These are phyloP conservation scores for Enteromius unitaeniatus DNA, from an alignment of 2,797 vertebrate species.

Conservation along the genomic window DNA sequence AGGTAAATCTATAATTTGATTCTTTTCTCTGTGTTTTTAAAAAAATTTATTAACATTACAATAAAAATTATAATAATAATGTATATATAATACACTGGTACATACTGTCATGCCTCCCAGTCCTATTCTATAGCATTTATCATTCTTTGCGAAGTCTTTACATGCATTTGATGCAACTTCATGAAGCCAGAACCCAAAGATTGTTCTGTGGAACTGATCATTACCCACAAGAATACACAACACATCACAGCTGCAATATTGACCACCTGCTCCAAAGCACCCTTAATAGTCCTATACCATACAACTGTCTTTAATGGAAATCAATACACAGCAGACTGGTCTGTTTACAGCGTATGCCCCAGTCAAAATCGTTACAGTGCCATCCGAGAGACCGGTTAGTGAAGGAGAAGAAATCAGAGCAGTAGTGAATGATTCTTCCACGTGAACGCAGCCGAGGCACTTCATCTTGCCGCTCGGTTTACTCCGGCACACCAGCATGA, in stretches of 20 bases:
- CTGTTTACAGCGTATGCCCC: not conserved
- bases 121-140: not conserved
- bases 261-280: conserved; percentile 60
- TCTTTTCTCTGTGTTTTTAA: not conserved
- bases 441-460: not conserved
- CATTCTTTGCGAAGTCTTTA: not conserved
- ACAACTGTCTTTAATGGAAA: conserved; percentile 56
- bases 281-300: conserved; percentile 58
- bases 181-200: not conserved
- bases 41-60: not conserved
- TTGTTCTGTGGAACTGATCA: conserved; percentile 17
- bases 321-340: conserved; percentile 59
- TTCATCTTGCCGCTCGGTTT: conserved; percentile 9
- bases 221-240: conserved; percentile 19
- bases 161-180: not conserved
- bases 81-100: not conserved
- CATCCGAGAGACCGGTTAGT: not conserved
- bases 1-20: too few species aligned
- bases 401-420: conserved; percentile 14
- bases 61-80: too few species aligned
- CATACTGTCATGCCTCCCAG: not conserved
- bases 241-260: conserved; percentile 56
- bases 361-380: conserved; percentile 6
- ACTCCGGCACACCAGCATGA: conserved; percentile 16
- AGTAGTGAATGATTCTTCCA: conserved; percentile 25